phyloP scores from a whole-genome alignment of 2,888 invertebrate genomes.

The Protodeltote pygarga region DNA sequence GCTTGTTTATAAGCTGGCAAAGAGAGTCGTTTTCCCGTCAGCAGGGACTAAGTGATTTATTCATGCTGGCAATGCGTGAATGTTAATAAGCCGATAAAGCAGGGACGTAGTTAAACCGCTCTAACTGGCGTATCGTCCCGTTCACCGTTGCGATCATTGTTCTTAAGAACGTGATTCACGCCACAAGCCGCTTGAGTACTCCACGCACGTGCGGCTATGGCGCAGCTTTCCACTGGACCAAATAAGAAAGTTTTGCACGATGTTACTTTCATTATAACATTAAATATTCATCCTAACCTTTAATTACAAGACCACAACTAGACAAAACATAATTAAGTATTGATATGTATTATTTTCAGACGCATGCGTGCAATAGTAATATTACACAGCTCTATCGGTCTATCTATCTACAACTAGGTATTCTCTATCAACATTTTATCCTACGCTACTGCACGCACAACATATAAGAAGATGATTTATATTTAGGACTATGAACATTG shows the following conservation, averaged over 20 bases:
- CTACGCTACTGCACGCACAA: constrained; percentile 28
- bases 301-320: background rate
- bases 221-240: constrained; percentile 54
- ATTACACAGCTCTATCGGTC: no score
- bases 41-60: constrained; percentile 70
- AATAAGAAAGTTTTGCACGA: constrained; percentile 41
- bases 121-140: constrained; percentile 13
- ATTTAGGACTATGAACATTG: constrained; percentile 28
- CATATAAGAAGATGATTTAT: constrained; percentile 28
- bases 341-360: no score
- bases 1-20: constrained; percentile 72
- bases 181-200: constrained; percentile 44
- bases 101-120: constrained; percentile 21
- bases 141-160: constrained; percentile 28
- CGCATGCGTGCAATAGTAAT: no score
- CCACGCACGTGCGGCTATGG: constrained; percentile 55
- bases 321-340: background rate
- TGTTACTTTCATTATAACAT: constrained; percentile 30
- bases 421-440: constrained; percentile 6
- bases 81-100: constrained; percentile 61
- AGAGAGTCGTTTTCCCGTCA: constrained; percentile 64
- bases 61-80: constrained; percentile 60
- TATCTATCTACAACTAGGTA: background rate
- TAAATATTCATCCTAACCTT: constrained; percentile 16
- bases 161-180: constrained; percentile 26